Percentiles rank a stretch among this genome's conserved stretches.
These are phyloP conservation scores for Taurulus bubalis DNA, from an alignment of 2,113 vertebrate species.

Conservation along the genomic window DNA sequence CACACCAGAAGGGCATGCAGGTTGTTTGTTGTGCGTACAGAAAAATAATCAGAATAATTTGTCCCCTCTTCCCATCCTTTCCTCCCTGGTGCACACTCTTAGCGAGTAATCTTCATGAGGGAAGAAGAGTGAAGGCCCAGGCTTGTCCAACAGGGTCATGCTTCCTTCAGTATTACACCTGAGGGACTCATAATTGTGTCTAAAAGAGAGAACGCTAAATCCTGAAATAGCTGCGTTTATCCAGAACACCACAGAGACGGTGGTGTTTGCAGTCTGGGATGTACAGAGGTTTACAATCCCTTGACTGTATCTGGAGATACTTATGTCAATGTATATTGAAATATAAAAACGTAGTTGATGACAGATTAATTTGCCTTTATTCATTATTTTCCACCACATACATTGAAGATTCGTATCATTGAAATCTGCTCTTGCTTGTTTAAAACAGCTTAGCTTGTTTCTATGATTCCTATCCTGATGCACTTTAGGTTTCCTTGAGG, in stretches of 20 bases:
- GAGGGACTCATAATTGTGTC: slow-evolving; percentile 51
- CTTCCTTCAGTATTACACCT: slow-evolving; percentile 51
- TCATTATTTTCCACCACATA: slow-evolving; percentile 14
- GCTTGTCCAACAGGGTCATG: slow-evolving; percentile 69
- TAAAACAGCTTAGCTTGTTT: neutral
- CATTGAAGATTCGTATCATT: neutral
- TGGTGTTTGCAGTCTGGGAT: slow-evolving; percentile 17
- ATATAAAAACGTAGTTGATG: slow-evolving; percentile 13
- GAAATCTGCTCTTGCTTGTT: neutral
- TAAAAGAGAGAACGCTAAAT: slow-evolving; percentile 46
- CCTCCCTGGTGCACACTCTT: slow-evolving; percentile 32
- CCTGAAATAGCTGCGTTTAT: slow-evolving; percentile 50
- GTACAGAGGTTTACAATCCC: neutral
- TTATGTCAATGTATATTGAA: neutral
- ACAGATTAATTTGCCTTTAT: slow-evolving; percentile 6
- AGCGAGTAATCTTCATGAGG: slow-evolving; percentile 56
- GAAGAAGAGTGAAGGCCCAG: slow-evolving; percentile 36
- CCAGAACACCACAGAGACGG: slow-evolving; percentile 19
- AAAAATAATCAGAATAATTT: slow-evolving; percentile 42
- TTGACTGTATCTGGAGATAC: slow-evolving; percentile 9
- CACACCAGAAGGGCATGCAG: slow-evolving; percentile 40
- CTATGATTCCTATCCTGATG: slow-evolving; percentile 5
- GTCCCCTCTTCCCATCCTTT: slow-evolving; percentile 18
- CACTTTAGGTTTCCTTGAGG: slow-evolving; percentile 29
- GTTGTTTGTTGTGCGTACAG: slow-evolving; percentile 37